These are phyloP conservation scores for Oegoconia quadripuncta DNA, from an alignment of 2,888 invertebrate species.

Conservation along the genomic window DNA sequence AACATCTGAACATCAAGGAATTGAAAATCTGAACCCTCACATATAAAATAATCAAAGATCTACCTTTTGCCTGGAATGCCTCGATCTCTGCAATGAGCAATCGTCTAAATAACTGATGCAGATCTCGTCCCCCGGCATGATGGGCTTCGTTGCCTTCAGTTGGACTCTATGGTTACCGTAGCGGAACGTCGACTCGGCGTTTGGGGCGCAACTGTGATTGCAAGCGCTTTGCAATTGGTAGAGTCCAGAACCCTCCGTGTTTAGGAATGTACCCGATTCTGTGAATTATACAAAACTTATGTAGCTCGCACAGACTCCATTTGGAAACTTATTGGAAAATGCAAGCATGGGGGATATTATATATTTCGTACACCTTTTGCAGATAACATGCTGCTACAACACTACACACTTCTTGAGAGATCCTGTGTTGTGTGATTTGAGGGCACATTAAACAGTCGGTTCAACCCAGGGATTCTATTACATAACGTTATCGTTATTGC, in stretches of 20 bases:
- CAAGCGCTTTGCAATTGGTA: conserved; percentile 92
- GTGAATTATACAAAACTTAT: conserved; percentile 21
- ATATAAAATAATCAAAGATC: conserved; percentile 9
- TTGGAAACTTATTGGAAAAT: too few relatives aligned
- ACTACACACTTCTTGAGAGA: too few relatives aligned
- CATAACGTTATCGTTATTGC: too few relatives aligned
- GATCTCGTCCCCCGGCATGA: conserved; percentile 91
- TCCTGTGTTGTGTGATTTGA: too few relatives aligned
- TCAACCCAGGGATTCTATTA: too few relatives aligned
- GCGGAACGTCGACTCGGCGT: conserved; percentile 91
- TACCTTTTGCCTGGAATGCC: conserved; percentile 92
- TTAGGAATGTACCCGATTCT: conserved; percentile 88
- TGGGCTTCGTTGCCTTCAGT: conserved; percentile 84
- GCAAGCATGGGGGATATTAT: too few relatives aligned
- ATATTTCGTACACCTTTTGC: too few relatives aligned
- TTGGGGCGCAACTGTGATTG: conserved; percentile 96
- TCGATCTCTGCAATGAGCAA: conserved; percentile 87
- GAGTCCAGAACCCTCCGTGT: conserved; percentile 95
- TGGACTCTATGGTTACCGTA: conserved; percentile 88
- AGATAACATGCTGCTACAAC: too few relatives aligned
- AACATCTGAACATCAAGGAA: too few relatives aligned
- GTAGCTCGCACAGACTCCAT: too few relatives aligned
- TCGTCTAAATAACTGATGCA: conserved; percentile 94
- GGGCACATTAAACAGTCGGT: too few relatives aligned
- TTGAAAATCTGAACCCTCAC: too few relatives aligned